Evolutionary conservation across 2,797 vertebrate species (phyloP).

Genomic region (Molossus molossus): DNA sequence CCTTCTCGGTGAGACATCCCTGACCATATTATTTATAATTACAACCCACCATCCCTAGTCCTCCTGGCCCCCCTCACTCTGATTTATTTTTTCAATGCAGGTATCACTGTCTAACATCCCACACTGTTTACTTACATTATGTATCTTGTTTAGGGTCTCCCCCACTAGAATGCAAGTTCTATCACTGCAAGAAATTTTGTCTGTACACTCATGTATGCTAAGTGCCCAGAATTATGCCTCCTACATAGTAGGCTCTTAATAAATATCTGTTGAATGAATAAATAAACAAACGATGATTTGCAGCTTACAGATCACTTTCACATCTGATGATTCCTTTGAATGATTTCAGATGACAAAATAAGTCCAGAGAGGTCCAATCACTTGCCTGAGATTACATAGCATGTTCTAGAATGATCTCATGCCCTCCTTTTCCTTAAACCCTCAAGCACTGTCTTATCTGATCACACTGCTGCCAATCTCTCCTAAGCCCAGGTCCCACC

Average conservation of each 20-base stretch:
- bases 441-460: too few relatives aligned
- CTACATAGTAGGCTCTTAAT: background rate
- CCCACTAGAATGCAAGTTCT: background rate
- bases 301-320: background rate
- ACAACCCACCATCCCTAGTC: background rate
- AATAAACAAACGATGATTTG: background rate
- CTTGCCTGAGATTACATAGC: background rate
- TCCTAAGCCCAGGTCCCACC: background rate
- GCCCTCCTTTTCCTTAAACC: background rate
- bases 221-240: background rate
- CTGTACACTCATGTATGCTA: background rate
- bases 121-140: background rate
- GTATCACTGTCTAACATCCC: too few relatives aligned
- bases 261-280: background rate
- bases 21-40: background rate
- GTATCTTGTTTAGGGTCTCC: background rate
- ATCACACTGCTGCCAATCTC: background rate
- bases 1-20: background rate
- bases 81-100: background rate
- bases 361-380: background rate
- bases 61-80: background rate
- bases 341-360: background rate
- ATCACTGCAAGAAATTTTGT: background rate
- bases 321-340: background rate
- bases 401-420: background rate